Evolutionary conservation across 2,797 vertebrate genomes (phyloP).

Genomic region (Betta splendens): DNA sequence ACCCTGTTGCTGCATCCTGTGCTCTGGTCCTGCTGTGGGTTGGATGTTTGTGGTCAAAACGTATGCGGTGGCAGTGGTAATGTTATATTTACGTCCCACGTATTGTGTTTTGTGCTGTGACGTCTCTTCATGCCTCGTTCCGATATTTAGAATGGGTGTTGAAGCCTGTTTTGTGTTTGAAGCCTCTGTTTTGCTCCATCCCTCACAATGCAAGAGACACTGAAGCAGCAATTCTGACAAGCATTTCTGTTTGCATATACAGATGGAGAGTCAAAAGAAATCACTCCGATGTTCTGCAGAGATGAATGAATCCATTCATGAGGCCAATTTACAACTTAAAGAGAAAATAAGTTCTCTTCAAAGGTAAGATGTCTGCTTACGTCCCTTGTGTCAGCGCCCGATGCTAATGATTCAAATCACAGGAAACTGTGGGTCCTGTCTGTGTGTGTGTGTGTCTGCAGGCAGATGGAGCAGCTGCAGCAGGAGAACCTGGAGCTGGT

Average conservation of each 20-base stretch:
- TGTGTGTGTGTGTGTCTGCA: constrained; percentile 40
- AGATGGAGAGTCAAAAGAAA: constrained; percentile 74
- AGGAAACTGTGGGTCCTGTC: background rate
- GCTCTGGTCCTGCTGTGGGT: constrained; percentile 38
- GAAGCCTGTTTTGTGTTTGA: constrained; percentile 20
- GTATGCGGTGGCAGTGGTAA: constrained; percentile 33
- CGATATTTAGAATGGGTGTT: background rate
- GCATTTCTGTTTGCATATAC: background rate
- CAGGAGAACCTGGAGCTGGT: constrained; percentile 85
- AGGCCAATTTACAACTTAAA: constrained; percentile 79
- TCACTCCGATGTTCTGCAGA: constrained; percentile 67
- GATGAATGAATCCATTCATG: constrained; percentile 76
- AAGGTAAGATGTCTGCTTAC: constrained; percentile 71
- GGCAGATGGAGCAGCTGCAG: constrained; percentile 82
- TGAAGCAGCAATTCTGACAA: constrained; percentile 4
- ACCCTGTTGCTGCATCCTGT: constrained; percentile 10
- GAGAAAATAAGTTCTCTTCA: constrained; percentile 80
- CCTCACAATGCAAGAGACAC: background rate
- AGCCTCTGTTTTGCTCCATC: constrained; percentile 3
- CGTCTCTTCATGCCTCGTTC: background rate
- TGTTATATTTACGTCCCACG: too few relatives aligned
- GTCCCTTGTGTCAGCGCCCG: background rate
- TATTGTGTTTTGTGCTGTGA: constrained; percentile 33
- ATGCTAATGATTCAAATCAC: background rate
- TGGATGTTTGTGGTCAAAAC: constrained; percentile 25